Conservation (phyloP, 2,888 invertebrate genomes). For the Acleris laterana region DNA sequence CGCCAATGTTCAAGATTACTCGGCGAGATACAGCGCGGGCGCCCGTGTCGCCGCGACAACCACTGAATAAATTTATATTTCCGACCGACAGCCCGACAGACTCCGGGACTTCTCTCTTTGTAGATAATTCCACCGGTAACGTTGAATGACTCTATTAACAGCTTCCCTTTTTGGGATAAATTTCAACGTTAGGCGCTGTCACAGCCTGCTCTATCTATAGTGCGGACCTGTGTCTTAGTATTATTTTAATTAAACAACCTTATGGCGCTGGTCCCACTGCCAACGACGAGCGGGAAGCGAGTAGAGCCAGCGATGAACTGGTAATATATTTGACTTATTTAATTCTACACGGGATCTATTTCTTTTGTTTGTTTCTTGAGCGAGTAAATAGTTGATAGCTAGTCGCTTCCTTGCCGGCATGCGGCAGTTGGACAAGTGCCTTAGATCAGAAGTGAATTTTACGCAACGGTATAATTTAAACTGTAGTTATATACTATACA, state of each 20-base stretch:
- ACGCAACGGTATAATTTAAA: no score
- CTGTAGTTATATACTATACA: no score
- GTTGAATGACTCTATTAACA: conserved; percentile 85
- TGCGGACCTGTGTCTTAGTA: conserved; percentile 40
- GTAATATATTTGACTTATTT: no score
- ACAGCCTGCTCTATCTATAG: conserved; percentile 66
- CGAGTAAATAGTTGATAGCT: no score
- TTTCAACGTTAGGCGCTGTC: conserved; percentile 72
- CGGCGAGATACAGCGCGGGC: conserved; percentile 79
- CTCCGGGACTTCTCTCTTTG: conserved; percentile 74
- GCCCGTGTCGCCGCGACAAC: conserved; percentile 79
- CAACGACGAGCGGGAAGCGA: no score
- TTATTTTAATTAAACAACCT: conserved; percentile 35
- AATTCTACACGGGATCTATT: no score
- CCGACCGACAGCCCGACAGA: conserved; percentile 72
- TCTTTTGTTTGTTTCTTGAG: no score
- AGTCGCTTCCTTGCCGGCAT: no score
- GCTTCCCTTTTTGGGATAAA: conserved; percentile 84
- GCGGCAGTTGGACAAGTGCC: no score
- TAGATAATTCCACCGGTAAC: conserved; percentile 83
- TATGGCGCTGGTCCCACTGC: no score
- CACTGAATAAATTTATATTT: conserved; percentile 84
- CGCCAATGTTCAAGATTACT: conserved; percentile 85
- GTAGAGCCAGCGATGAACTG: no score
- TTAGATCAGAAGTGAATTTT: no score